Evolutionary conservation across 1,140 invertebrate species (phyloP).

Genomic region (Neodiprion virginianus): DNA sequence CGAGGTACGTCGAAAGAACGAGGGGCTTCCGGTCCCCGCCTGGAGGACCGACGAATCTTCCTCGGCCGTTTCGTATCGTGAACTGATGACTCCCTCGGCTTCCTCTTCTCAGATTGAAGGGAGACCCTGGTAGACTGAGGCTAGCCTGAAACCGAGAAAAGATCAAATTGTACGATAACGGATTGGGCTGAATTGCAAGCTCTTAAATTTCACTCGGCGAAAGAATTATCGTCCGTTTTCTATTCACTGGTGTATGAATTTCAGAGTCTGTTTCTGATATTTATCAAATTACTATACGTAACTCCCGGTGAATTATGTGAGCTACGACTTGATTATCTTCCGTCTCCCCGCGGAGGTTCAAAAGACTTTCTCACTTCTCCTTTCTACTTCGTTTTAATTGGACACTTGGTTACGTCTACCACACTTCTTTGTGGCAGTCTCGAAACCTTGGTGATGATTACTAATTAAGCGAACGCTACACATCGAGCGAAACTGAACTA

Average conservation of each 20-base stretch:
- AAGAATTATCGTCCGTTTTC: no score
- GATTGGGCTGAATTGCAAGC: no score
- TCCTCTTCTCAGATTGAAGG: constrained; percentile 88
- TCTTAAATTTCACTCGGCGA: no score
- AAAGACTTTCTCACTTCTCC: no score
- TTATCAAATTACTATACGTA: no score
- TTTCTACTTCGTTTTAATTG: not conserved
- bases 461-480: constrained; percentile 10
- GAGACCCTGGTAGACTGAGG: constrained; percentile 94
- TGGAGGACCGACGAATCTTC: constrained; percentile 67
- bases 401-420: not conserved
- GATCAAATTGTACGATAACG: not conserved
- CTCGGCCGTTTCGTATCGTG: constrained; percentile 82
- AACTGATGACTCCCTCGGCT: constrained; percentile 92
- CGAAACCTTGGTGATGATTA: not conserved
- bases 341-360: no score
- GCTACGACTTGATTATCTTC: no score
- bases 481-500: not conserved
- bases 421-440: not conserved
- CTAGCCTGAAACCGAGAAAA: constrained; percentile 77
- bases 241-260: no score
- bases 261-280: no score
- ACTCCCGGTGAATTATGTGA: no score
- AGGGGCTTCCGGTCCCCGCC: constrained; percentile 91
- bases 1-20: constrained; percentile 92